These are phyloP conservation scores for Lasioglossum marginatum DNA, from an alignment of 2,888 invertebrate genomes.

Conservation along the genomic window DNA sequence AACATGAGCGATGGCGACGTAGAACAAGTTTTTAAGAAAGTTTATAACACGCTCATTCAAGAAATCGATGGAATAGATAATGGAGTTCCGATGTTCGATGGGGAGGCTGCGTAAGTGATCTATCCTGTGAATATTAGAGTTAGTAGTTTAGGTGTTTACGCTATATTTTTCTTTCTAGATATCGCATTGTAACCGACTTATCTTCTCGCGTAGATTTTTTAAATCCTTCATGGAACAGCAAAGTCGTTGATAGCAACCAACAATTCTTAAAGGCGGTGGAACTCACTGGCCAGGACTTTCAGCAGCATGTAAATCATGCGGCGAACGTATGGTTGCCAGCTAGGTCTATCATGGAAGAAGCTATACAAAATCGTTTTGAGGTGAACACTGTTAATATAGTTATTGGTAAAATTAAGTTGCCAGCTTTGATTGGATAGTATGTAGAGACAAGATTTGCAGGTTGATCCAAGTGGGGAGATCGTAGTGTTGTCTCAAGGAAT, in stretches of 20 bases:
- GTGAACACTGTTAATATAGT: conserved; percentile 78
- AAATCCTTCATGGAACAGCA: conserved; percentile 94
- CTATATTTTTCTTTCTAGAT: conserved; percentile 83
- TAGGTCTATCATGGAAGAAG: conserved; percentile 89
- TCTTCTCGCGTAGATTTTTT: conserved; percentile 91
- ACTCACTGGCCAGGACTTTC: conserved; percentile 92
- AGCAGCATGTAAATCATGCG: conserved; percentile 86
- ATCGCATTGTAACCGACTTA: conserved; percentile 92
- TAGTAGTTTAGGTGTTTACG: conserved; percentile 8
- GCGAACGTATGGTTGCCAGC: conserved; percentile 95
- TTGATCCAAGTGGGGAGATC: conserved; percentile 90
- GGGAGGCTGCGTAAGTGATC: conserved; percentile 86
- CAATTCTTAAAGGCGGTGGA: conserved; percentile 92
- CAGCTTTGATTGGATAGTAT: neutral
- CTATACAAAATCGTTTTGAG: conserved; percentile 89
- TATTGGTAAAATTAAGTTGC: neutral
- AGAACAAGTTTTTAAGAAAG: conserved; percentile 87
- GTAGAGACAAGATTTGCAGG: conserved; percentile 63
- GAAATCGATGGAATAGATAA: conserved; percentile 99
- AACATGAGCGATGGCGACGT: conserved; percentile 86
- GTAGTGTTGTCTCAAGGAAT: conserved; percentile 89
- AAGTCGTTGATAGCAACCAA: conserved; percentile 86
- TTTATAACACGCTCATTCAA: conserved; percentile 95
- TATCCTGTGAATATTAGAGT: neutral
- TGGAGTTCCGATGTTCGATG: conserved; percentile 93